These are phyloP conservation scores for Onychorhynchus coronatus DNA, from an alignment of 2,113 vertebrate species.

Conservation along the genomic window DNA sequence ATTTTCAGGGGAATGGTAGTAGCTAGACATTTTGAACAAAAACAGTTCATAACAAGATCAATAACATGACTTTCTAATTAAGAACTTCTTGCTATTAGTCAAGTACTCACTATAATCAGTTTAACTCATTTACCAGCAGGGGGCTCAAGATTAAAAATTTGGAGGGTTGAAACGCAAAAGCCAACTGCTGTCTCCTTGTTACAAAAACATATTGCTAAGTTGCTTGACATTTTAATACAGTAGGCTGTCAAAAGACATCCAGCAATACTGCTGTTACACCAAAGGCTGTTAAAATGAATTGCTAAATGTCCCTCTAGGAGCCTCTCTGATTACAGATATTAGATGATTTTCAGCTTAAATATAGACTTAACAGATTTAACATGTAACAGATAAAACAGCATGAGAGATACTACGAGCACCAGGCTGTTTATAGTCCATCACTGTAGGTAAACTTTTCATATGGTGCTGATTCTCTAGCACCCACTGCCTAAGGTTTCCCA, in stretches of 20 bases:
- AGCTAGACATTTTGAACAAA: conserved; percentile 17
- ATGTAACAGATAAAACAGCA: background rate
- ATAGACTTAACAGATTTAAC: background rate
- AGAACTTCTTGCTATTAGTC: background rate
- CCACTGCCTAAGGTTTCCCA: background rate
- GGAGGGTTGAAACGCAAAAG: background rate
- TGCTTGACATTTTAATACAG: background rate
- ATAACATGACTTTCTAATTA: conserved; percentile 33
- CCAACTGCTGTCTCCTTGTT: background rate
- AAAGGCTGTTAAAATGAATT: conserved; percentile 12
- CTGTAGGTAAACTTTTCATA: background rate
- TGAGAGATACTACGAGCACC: background rate
- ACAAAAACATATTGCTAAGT: background rate
- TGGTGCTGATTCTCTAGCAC: background rate
- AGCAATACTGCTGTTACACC: background rate
- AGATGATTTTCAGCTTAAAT: conserved; percentile 15
- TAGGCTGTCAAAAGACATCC: background rate
- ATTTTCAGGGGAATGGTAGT: conserved; percentile 9
- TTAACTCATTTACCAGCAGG: conserved; percentile 13
- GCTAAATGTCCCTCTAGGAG: background rate
- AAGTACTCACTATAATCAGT: background rate
- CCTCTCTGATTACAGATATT: background rate
- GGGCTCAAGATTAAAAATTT: conserved; percentile 16
- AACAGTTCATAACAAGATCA: conserved; percentile 30
- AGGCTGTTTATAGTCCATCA: background rate